Base-by-base conservation (phyloP, 1,140 invertebrate genomes). In the Sminthurinus signatus region DNA sequence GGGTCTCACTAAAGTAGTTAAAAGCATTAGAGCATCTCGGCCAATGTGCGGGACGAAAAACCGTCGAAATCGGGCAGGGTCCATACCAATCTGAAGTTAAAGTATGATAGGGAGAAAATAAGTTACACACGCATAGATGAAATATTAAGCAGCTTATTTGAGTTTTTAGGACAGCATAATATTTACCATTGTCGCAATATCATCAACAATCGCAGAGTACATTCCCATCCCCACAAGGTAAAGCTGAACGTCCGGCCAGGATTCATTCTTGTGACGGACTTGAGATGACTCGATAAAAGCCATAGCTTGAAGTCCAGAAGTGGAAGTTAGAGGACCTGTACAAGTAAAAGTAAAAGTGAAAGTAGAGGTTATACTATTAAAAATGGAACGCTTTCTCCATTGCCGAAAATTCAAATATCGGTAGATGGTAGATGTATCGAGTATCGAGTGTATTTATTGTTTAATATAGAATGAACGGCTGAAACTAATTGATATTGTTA, bases 221-320 rank as follows among this genome's bases (percentile, higher is more conserved):
- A 62, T 25, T 25, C 60, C 60, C 10, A 62, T 2, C 2, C 60
- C 60, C 4, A 62, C n/a, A 5, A 62, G 21, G 23, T n/a, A 32
- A 25, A 62, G 48, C 25, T 62, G 60, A n/a, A 62, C 1, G 46
- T 62, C 60, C 10, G 60, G 60, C 48, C 50, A 62, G n/a, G 43
- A 50, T 51, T 48, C 25, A 29, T 54, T 62, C 27, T 12, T 15
- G 5, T 31, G 12, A 27, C 29, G 8, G 23, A 32, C 48, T 4
- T 19, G 14, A 10, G 48, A 52, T 12, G 48, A 52, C 25, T 62
- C 60, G 12, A 62, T 1, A 29, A 62, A 62, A 2, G 57, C 59
- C 28, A 61, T 29, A 17, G 59, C 57, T 28, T 61, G 59, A 5
- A 61, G 23, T n/a, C 44, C 59, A 8, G 44, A n/a, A n/a, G 59